Conservation (phyloP, 2,888 invertebrate genomes). For the Eilema caniola region DNA sequence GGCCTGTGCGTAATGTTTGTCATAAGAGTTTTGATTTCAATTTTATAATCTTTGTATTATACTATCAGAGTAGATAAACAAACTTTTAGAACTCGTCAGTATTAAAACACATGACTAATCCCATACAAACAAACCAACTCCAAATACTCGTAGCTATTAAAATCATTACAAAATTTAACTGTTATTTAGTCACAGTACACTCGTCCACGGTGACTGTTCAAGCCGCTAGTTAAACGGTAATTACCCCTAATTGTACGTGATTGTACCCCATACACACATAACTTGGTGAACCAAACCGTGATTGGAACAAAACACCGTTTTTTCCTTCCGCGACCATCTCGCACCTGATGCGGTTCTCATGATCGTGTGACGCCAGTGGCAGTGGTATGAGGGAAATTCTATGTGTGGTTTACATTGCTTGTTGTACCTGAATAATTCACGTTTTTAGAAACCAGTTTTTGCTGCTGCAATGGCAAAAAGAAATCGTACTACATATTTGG, state of each 20-base stretch:
- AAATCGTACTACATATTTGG: background rate
- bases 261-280: slow-evolving; percentile 61
- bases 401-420: slow-evolving; percentile 52
- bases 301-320: slow-evolving; percentile 78
- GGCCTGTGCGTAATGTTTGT: too few relatives aligned
- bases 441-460: background rate
- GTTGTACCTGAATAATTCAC: background rate
- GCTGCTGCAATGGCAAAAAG: background rate
- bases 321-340: slow-evolving; percentile 43
- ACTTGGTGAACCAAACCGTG: slow-evolving; percentile 77
- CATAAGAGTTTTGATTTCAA: too few relatives aligned
- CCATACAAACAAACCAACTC: background rate
- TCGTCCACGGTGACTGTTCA: slow-evolving; percentile 28
- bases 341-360: slow-evolving; percentile 72
- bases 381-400: slow-evolving; percentile 25
- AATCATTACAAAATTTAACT: slow-evolving; percentile 26
- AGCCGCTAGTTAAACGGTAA: slow-evolving; percentile 59
- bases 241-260: slow-evolving; percentile 65
- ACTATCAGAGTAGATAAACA: too few relatives aligned
- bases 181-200: slow-evolving; percentile 33
- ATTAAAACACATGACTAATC: background rate
- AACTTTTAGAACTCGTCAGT: background rate
- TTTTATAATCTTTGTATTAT: too few relatives aligned
- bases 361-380: slow-evolving; percentile 45
- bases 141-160: slow-evolving; percentile 1